Conservation (phyloP, 2,797 vertebrate species). For the Nannoperca australis region DNA sequence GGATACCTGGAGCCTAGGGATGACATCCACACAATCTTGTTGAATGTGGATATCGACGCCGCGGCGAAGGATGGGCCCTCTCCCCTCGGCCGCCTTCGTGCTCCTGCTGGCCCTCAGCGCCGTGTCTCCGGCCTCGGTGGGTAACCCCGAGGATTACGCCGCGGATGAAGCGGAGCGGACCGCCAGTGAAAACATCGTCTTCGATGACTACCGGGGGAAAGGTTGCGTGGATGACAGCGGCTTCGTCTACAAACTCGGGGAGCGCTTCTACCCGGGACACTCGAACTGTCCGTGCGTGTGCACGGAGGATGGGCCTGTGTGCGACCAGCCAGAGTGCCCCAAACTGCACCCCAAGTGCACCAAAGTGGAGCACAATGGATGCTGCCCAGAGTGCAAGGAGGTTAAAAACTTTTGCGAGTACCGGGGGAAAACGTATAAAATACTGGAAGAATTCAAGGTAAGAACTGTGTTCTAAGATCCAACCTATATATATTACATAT, state of each 20-base stretch:
- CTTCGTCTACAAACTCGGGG: conserved; percentile 98
- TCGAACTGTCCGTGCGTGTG: conserved; percentile 99
- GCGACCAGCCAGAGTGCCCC: conserved; percentile 98
- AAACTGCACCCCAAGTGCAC: conserved; percentile 99
- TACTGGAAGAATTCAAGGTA: conserved; percentile 99
- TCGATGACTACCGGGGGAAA: conserved; percentile 99
- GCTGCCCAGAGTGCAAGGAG: conserved; percentile 99
- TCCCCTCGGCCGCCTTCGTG: conserved; percentile 89
- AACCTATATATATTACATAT: no score
- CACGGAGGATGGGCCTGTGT: conserved; percentile 98
- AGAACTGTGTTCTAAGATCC: conserved; percentile 48
- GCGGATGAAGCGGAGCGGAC: conserved; percentile 94
- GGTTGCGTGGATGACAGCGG: conserved; percentile 99
- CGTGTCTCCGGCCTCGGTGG: conserved; percentile 89
- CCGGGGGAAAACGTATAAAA: conserved; percentile 97
- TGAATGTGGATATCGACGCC: conserved; percentile 79
- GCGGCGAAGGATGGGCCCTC: conserved; percentile 93
- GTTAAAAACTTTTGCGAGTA: conserved; percentile 99
- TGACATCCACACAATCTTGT: conserved; percentile 70
- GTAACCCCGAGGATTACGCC: conserved; percentile 91
- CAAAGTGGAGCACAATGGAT: conserved; percentile 99
- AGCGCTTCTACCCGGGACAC: conserved; percentile 98
- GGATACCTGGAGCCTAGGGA: conserved; percentile 73
- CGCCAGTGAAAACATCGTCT: conserved; percentile 94
- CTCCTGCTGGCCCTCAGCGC: conserved; percentile 90